A percentile compares a stretch with the other conserved stretches of the same genome.
phyloP scores from a whole-genome alignment of 2,113 vertebrate species.

The Danio rerio region DNA sequence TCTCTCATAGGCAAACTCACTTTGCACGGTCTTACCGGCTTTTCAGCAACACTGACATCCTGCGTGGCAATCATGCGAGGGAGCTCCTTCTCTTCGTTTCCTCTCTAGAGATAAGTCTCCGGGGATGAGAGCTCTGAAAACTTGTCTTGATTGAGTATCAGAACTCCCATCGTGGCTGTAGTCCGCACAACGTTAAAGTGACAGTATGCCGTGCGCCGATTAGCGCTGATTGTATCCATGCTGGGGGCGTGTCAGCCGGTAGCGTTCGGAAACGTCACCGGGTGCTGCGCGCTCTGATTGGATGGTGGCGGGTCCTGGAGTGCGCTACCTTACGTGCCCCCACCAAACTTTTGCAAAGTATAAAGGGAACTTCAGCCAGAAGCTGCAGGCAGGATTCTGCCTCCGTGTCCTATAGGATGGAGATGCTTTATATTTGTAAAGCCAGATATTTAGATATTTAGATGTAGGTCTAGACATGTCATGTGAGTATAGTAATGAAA shows the following conservation, averaged over 20 bases:
- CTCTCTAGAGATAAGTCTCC: constrained; percentile 61
- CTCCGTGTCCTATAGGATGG: no score
- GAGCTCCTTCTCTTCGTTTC: not conserved
- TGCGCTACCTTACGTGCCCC: constrained; percentile 55
- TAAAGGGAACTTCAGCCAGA: constrained; percentile 15
- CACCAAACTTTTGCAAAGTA: constrained; percentile 56
- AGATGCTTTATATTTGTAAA: not conserved
- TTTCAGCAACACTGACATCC: constrained; percentile 77
- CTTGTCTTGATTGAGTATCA: constrained; percentile 65
- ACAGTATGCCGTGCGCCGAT: constrained; percentile 71
- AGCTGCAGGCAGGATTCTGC: not conserved
- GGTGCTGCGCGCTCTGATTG: constrained; percentile 70
- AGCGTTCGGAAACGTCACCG: constrained; percentile 70
- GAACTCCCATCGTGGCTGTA: constrained; percentile 77
- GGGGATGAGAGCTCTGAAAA: constrained; percentile 66
- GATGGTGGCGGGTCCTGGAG: constrained; percentile 67
- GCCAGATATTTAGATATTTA: no score
- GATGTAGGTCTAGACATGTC: not conserved
- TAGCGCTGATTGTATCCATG: constrained; percentile 78
- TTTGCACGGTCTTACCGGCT: constrained; percentile 76
- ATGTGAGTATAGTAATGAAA: not conserved
- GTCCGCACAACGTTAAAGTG: constrained; percentile 71
- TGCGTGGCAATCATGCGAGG: constrained; percentile 67
- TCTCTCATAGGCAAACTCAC: constrained; percentile 76
- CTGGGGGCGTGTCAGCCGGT: constrained; percentile 79